These are phyloP conservation scores for Enteromius argenteus DNA, from an alignment of 2,797 vertebrate genomes.

Conservation along the genomic window DNA sequence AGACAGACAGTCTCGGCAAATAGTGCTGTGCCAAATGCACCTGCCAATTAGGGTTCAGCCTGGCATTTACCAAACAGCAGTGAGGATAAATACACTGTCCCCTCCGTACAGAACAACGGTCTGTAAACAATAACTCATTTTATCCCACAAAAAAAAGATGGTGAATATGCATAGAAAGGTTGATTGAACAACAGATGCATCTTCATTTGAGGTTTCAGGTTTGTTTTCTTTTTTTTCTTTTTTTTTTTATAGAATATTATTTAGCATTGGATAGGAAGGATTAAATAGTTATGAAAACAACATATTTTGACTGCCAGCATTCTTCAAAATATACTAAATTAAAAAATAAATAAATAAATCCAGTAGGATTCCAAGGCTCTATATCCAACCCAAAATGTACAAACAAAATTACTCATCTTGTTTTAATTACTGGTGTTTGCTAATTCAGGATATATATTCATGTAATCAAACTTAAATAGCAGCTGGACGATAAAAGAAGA, in stretches of 20 bases:
- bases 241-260: background rate
- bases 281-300: background rate
- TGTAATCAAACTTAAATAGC: background rate
- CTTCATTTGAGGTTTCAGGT: conserved; percentile 65
- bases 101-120: background rate
- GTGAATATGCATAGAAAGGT: conserved; percentile 31
- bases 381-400: background rate
- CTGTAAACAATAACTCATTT: background rate
- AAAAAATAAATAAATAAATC: background rate
- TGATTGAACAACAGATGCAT: conserved; percentile 61
- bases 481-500: background rate
- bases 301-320: background rate
- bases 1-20: conserved; percentile 55
- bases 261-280: background rate
- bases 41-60: conserved; percentile 70
- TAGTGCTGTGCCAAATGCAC: conserved; percentile 56
- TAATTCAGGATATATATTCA: background rate
- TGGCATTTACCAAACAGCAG: conserved; percentile 66
- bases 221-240: conserved; percentile 65
- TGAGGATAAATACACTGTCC: conserved; percentile 48
- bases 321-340: background rate
- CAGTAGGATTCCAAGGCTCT: background rate
- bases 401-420: background rate
- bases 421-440: background rate
- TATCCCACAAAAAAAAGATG: background rate